Evolutionary conservation across 2,888 invertebrate species (phyloP), one percentile per base, ranked within the genome.

Genomic region (Acleris emargana): DNA sequence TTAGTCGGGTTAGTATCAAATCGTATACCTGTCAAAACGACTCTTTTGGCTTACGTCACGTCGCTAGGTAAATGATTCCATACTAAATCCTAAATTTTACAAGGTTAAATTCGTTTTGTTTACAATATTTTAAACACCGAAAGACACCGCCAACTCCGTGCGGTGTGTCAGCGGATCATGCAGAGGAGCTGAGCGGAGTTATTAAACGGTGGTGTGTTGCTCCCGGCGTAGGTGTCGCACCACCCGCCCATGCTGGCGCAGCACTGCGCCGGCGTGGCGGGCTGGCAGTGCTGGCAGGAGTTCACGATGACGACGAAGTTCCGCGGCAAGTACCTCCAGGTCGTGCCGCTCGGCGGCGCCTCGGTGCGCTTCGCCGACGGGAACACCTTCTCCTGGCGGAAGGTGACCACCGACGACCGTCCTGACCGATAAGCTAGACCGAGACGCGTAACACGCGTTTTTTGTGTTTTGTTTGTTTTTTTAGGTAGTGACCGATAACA

Each of bases 231-330:
- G 91, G 97, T 99, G 22, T 99, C 99, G 16, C 99, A 99, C 93
- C 99, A 99, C 92, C 99, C 99, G 16, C 99, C 99, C 11, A 98
- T 99, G 94, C 96, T 98, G 72, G 99, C 99, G 43, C 97, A 98
- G 86, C 96, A 96, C 91, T 97, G 98, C 83, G 98, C 99, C 88
- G 98, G 99, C 16, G 90, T 93, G 71, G 92, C 93, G 66, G 95
- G 95, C 49, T 99, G 99, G 99, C 94, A 94, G 72, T 97, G 97
- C 87, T 99, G 98, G 98, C 99, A 99, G 91, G 99, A 99, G 93
- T 99, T 99, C 93, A 98, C 99, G 53, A 99, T 99, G 99, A 97
- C 98, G 67, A 98, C 98, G 81, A 99, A 99, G 93, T 99, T 99
- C 91, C 95, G 99, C 69, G 99, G 99, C 73, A 99, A 99, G 93